Conservation (phyloP, 2,113 vertebrate genomes). For the Pseudonaja textilis region DNA sequence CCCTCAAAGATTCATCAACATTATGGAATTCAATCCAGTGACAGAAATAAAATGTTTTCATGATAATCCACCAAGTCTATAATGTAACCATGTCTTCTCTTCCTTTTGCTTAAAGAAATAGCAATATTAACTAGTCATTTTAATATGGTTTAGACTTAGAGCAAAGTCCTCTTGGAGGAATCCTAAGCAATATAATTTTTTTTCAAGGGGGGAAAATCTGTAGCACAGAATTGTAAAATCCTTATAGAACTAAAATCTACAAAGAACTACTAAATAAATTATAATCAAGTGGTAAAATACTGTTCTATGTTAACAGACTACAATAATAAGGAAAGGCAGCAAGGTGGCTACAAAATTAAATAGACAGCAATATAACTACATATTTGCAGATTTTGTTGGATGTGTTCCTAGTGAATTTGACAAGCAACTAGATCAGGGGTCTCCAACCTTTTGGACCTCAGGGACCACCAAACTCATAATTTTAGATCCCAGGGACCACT, state of each 20-base stretch:
- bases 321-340: not conserved
- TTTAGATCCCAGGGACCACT: too few species aligned
- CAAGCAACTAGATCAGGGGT: not conserved
- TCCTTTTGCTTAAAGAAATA: not conserved
- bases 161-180: not conserved
- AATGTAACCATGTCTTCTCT: not conserved
- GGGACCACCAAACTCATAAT: too few species aligned
- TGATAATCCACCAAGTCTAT: not conserved
- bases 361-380: not conserved
- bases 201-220: not conserved
- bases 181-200: not conserved
- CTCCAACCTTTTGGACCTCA: too few species aligned
- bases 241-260: not conserved
- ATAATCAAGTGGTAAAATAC: not conserved
- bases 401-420: not conserved
- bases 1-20: not conserved
- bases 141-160: not conserved
- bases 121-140: not conserved
- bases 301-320: not conserved
- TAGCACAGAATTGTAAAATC: not conserved
- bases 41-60: not conserved
- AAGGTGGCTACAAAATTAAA: not conserved
- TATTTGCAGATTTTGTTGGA: not conserved
- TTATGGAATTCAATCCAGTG: not conserved
- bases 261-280: not conserved